Conservation (phyloP, 2,113 vertebrate genomes). For the Oxyruncus cristatus region DNA sequence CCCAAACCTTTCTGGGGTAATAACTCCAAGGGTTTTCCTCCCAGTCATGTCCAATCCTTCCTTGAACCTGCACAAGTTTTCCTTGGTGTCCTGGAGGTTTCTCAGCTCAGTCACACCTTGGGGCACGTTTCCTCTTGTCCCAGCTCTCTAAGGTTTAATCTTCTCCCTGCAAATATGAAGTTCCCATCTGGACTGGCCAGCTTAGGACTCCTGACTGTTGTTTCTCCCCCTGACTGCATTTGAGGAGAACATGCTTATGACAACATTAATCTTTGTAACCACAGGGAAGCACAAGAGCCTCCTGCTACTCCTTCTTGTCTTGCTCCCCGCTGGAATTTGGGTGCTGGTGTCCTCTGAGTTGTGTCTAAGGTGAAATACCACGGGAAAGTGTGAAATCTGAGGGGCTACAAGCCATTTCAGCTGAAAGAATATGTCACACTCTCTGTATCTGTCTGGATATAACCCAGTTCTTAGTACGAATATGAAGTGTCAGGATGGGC, state of each 20-base stretch:
- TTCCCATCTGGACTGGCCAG: background rate
- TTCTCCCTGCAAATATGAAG: background rate
- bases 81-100: background rate
- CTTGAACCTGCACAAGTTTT: background rate
- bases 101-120: background rate
- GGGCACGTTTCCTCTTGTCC: background rate
- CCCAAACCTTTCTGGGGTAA: background rate
- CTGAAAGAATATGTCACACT: background rate
- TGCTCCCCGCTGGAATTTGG: background rate
- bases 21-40: background rate
- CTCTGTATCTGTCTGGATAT: background rate
- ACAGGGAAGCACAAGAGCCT: background rate
- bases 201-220: background rate
- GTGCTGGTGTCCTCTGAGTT: background rate
- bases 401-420: background rate
- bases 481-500: background rate
- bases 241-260: accelerated
- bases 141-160: background rate
- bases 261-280: background rate
- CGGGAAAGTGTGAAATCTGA: background rate
- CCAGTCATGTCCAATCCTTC: background rate
- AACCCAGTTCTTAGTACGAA: background rate
- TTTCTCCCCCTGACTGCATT: background rate
- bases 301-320: accelerated
- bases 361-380: background rate